Evolutionary conservation across 2,113 vertebrate species (phyloP).

Genomic region (Aix galericulata): DNA sequence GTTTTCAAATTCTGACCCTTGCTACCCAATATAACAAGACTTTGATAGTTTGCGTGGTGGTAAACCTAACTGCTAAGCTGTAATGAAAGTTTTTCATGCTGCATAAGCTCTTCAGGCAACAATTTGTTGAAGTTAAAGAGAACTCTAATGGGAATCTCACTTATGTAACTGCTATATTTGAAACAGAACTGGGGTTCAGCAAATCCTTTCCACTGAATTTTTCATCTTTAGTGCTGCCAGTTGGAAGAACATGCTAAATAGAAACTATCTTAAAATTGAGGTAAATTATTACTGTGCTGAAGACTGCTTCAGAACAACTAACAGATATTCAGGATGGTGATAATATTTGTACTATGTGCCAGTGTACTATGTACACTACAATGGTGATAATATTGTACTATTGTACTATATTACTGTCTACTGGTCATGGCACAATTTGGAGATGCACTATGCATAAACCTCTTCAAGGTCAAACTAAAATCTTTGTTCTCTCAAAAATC

Average conservation of each 20-base stretch:
- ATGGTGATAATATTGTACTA: neutral
- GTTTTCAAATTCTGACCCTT: slow-evolving; percentile 28
- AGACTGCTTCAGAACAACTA: neutral
- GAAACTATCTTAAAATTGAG: neutral
- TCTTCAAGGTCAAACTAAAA: neutral
- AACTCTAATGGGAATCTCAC: neutral
- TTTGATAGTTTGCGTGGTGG: neutral
- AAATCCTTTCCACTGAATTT: neutral
- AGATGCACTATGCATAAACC: neutral
- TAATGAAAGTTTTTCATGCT: neutral
- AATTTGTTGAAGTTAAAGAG: slow-evolving; percentile 14
- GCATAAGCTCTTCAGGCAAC: neutral
- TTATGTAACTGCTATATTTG: neutral
- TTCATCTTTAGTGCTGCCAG: neutral
- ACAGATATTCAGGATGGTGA: neutral
- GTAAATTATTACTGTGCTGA: neutral
- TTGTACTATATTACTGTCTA: neutral
- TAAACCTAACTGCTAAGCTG: neutral
- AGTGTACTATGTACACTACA: no score
- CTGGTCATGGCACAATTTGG: neutral
- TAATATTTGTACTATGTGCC: neutral
- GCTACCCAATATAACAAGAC: neutral
- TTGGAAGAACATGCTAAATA: neutral
- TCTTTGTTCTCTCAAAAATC: neutral
- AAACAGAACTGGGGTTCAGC: neutral